Evolutionary conservation across 2,888 invertebrate genomes (phyloP), one percentile per base, ranked within the genome.

Genomic region (Steinernema scapterisci): DNA sequence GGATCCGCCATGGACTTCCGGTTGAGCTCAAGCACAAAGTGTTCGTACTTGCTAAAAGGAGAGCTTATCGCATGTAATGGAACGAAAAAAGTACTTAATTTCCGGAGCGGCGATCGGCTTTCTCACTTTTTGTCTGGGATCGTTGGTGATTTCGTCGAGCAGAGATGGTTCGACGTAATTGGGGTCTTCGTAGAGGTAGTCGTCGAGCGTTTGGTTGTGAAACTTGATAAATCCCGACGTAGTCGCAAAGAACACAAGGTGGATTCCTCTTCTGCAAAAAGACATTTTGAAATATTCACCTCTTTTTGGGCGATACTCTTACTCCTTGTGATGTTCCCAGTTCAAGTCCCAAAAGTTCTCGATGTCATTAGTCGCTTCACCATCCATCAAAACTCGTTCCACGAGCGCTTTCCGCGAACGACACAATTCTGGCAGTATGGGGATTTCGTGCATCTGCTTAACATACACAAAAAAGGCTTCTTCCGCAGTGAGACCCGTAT

Each of bases 201-300:
- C 82, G 19, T 79, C 79, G 43, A 83, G 75, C 19, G 73, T 76
- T 54, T 82, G 74, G 73, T 86, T 85, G 74, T 80, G 80, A 74
- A 78, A 87, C 31, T 86, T 82, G 54, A 87, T 85, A 72, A 88
- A 74, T 45, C 87, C 87, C n/a, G 86, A 83, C 0, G 85, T 83
- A 0, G 87, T 77, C 25, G 84, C 80, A 73, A 87, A 84, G 76
- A 85, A 87, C 27, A 84, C 80, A 72, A 87, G 73, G 74, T 86
- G 84, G 21, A 87, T 81, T 25, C 87, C 80, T 45, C 83, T 83
- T 31, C 83, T 85, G 77, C 72, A 81, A 72, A 19, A 11, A 31
- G 43, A 63, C 44, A 16, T 11, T 1, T 45, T 70, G n/a, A n/a
- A 3, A 21, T 3, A 38, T 9, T 3, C 5, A 38, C 27, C n/a